These are phyloP conservation scores for Tenualosa thibaudeaui DNA, from an alignment of 2,797 vertebrate species.

Conservation along the genomic window DNA sequence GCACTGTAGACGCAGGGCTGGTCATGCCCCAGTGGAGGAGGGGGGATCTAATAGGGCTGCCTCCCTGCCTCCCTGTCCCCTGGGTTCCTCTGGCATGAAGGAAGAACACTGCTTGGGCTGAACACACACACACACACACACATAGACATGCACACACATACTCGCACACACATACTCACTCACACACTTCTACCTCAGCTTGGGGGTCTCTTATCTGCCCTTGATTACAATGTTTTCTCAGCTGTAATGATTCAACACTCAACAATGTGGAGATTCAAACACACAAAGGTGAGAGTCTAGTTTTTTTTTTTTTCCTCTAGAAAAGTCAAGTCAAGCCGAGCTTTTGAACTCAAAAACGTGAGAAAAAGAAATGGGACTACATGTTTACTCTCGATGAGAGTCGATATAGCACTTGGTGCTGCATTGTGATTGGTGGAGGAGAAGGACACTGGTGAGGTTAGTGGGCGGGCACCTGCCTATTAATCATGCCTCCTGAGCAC, in stretches of 20 bases:
- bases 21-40: background rate
- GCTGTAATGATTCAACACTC: background rate
- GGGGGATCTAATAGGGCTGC: background rate
- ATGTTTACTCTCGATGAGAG: background rate
- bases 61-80: background rate
- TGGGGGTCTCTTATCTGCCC: background rate
- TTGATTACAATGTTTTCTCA: conserved; percentile 12
- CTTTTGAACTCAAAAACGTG: background rate
- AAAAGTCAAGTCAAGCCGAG: too few species aligned
- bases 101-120: background rate
- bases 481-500: conserved; percentile 62
- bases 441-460: conserved; percentile 52
- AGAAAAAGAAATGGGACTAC: background rate
- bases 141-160: background rate
- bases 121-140: background rate
- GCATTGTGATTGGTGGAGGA: conserved; percentile 56
- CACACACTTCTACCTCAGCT: background rate
- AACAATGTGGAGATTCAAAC: background rate
- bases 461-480: conserved; percentile 65
- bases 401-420: background rate
- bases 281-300: background rate
- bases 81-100: background rate
- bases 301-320: background rate
- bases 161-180: background rate
- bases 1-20: background rate